Evolutionary conservation across 1,140 invertebrate genomes (phyloP).

Genomic region (Papilio aristodemus): DNA sequence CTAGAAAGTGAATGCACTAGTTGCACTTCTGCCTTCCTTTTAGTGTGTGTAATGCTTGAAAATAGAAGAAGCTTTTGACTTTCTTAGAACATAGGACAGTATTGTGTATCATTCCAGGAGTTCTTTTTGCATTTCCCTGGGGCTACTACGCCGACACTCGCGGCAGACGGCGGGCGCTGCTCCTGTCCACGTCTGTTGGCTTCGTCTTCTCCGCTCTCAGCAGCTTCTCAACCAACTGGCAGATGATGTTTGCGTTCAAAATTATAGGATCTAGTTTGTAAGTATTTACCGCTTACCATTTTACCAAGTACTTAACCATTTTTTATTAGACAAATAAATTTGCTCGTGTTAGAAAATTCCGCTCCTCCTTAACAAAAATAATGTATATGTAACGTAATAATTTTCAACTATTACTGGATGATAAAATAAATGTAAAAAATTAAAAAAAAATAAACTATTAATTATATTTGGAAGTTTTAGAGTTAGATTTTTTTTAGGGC

Average conservation of each 20-base stretch:
- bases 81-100: no score
- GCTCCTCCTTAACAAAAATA: no score
- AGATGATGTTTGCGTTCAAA: conserved; percentile 84
- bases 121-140: conserved; percentile 81
- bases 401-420: neutral
- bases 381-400: no score
- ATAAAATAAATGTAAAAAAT: no score
- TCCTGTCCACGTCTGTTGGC: conserved; percentile 84
- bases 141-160: conserved; percentile 88
- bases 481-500: no score
- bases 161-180: conserved; percentile 84
- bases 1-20: no score
- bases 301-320: neutral
- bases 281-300: neutral
- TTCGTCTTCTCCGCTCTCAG: conserved; percentile 83
- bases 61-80: no score
- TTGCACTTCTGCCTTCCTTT: no score
- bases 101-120: conserved; percentile 35
- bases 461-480: no score
- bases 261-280: conserved; percentile 72
- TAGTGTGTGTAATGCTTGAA: no score
- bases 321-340: neutral
- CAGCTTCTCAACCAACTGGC: conserved; percentile 84
- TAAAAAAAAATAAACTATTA: no score
- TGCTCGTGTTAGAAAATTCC: no score